A percentile compares a stretch with the other conserved stretches of the same genome.
Conservation (phyloP, 1,140 invertebrate species). For the Drosophila yakuba region DNA sequence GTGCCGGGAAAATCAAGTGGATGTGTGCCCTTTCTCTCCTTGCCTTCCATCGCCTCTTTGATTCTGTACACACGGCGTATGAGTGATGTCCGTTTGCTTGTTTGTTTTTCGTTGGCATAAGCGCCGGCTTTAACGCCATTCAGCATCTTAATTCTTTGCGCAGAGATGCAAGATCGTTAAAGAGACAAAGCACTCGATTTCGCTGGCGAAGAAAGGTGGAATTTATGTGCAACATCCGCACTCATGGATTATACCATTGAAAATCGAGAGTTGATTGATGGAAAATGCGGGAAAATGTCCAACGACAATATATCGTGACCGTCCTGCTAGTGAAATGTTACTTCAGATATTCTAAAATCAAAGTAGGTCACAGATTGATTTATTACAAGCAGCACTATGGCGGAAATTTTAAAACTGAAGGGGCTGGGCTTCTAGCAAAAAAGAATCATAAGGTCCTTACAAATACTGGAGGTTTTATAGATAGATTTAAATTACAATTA, state of each 20-base stretch:
- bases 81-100: conserved; percentile 60
- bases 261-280: conserved; percentile 47
- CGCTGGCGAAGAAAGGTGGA: conserved; percentile 46
- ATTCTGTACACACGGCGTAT: conserved; percentile 60
- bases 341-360: not conserved
- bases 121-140: conserved; percentile 9
- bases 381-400: not conserved
- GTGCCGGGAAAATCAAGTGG: conserved; percentile 54
- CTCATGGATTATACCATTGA: conserved; percentile 44
- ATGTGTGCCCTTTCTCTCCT: conserved; percentile 56
- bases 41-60: conserved; percentile 8
- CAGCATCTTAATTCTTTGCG: conserved; percentile 38
- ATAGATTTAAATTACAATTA: not conserved
- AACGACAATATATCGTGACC: conserved; percentile 18
- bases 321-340: conserved; percentile 14
- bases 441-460: too few species aligned
- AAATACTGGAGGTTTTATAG: too few species aligned
- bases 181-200: conserved; percentile 40
- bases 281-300: conserved; percentile 34
- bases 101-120: conserved; percentile 22
- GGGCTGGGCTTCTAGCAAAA: too few species aligned
- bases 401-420: not conserved
- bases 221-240: conserved; percentile 48
- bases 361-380: not conserved
- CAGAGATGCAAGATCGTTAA: conserved; percentile 19